Evolutionary conservation across 2,797 vertebrate genomes (phyloP).

Genomic region (Megalops cyprinoides): DNA sequence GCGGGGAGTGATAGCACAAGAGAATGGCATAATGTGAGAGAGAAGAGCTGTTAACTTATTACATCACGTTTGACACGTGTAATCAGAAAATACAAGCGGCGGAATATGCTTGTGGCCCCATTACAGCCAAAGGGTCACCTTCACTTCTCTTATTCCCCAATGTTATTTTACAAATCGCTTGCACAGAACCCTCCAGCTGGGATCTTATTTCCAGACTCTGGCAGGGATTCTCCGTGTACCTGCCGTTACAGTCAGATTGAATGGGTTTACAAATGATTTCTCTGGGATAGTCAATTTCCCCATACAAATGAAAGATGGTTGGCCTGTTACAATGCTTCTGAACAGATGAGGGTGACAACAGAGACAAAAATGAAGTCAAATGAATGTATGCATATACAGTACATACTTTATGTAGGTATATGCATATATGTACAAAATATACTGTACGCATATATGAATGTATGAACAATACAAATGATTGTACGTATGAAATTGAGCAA

Average conservation of each 20-base stretch:
- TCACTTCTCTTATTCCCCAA: conserved; percentile 16
- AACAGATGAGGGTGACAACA: not conserved
- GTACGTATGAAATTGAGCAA: not conserved
- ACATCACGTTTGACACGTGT: not conserved
- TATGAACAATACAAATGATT: not conserved
- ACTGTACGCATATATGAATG: too few species aligned
- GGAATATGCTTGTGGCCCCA: not conserved
- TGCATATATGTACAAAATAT: not conserved
- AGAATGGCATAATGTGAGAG: not conserved
- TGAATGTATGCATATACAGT: not conserved
- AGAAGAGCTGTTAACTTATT: not conserved
- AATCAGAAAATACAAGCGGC: not conserved
- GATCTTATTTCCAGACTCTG: conserved; percentile 51
- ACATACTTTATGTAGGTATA: not conserved
- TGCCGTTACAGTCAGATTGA: conserved; percentile 43
- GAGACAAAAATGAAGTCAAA: not conserved
- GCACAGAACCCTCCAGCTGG: conserved; percentile 46
- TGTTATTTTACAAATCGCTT: conserved; percentile 35
- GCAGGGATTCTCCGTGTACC: conserved; percentile 43
- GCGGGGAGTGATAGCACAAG: not conserved
- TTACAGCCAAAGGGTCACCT: conserved; percentile 19
- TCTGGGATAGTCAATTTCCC: conserved; percentile 40
- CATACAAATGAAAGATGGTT: conserved; percentile 24
- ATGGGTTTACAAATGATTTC: conserved; percentile 52
- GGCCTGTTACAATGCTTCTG: conserved; percentile 7